Conservation (phyloP, 2,113 vertebrate genomes). For the Ornithorhynchus anatinus region DNA sequence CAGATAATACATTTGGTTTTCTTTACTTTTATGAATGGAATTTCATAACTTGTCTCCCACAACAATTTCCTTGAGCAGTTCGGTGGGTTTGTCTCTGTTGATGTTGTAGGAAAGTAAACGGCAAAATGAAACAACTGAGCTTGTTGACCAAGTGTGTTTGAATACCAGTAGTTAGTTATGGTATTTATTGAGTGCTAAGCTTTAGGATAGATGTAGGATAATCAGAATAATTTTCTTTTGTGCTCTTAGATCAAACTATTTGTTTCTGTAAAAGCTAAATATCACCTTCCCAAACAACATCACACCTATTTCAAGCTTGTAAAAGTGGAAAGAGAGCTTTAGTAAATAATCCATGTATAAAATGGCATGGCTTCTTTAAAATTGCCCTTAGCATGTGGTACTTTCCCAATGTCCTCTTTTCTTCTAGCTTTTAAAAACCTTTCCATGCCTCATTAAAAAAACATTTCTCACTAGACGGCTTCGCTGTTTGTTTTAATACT, state of each 20-base stretch:
- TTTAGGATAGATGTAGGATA: no score
- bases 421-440: neutral
- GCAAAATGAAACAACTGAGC: no score
- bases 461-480: neutral
- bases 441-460: neutral
- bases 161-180: no score
- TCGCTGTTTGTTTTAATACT: constrained; percentile 16
- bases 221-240: no score
- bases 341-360: neutral
- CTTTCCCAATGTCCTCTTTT: constrained; percentile 14
- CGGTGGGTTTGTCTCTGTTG: no score
- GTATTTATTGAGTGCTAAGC: no score
- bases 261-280: constrained; percentile 4
- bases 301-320: neutral
- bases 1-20: no score
- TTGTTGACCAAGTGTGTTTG: no score
- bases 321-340: neutral
- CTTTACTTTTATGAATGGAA: no score
- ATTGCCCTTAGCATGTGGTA: neutral
- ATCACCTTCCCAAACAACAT: neutral
- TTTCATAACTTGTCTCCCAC: no score
- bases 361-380: neutral
- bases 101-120: no score
- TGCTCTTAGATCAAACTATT: neutral
- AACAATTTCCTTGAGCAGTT: no score